A percentile compares a stretch with the other conserved stretches of the same genome.
Evolutionary conservation across 2,888 invertebrate species (phyloP).

Genomic region (Pocota personata): DNA sequence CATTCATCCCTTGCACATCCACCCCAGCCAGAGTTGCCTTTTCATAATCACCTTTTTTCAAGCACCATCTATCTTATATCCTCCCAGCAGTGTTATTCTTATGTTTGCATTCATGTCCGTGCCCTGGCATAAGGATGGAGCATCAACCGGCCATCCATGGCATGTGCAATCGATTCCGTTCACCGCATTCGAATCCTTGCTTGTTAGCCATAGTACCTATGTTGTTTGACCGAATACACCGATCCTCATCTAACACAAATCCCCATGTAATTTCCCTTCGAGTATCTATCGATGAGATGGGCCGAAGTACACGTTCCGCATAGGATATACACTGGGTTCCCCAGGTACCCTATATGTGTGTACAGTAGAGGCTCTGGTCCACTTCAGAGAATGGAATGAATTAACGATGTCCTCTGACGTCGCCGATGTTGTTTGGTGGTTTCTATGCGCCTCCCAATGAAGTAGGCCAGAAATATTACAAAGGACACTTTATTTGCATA

Average conservation of each 20-base stretch:
- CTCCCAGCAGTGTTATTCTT: constrained; percentile 55
- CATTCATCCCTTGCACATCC: constrained; percentile 4
- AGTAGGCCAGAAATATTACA: constrained; percentile 55
- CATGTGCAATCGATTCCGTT: constrained; percentile 36
- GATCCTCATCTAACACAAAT: constrained; percentile 66
- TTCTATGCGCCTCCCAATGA: constrained; percentile 2
- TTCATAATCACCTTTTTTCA: constrained; percentile 41
- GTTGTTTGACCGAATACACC: constrained; percentile 53
- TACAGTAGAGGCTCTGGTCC: neutral
- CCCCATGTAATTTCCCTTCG: constrained; percentile 60
- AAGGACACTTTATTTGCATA: constrained; percentile 57
- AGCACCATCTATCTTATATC: constrained; percentile 24
- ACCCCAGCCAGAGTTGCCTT: constrained; percentile 20
- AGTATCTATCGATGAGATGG: constrained; percentile 38
- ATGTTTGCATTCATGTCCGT: constrained; percentile 56
- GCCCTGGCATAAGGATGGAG: constrained; percentile 38
- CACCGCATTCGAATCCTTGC: constrained; percentile 23
- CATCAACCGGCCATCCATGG: neutral
- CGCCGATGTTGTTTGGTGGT: constrained; percentile 44
- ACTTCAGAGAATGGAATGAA: constrained; percentile 48
- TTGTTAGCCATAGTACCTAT: constrained; percentile 17
- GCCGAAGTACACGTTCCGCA: constrained; percentile 21
- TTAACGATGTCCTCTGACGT: constrained; percentile 55
- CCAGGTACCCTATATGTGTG: constrained; percentile 1
- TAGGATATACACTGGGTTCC: constrained; percentile 1